Base-by-base conservation (phyloP, 2,888 invertebrate species). In the Ctena decussata region DNA sequence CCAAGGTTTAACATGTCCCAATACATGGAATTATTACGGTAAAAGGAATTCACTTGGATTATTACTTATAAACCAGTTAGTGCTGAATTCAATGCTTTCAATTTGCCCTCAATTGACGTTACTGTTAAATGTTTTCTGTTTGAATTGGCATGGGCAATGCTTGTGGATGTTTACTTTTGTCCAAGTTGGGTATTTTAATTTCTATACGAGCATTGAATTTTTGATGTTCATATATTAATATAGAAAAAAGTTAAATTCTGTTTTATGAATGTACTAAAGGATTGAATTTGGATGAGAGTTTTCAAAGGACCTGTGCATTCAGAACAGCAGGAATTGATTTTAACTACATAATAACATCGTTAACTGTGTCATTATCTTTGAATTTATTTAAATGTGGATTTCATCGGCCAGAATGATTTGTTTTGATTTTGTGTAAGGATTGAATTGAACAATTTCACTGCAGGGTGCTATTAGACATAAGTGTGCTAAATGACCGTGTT, bases 401-500 rank as follows among this genome's bases (percentile, higher is more conserved):
- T 65, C 35, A 35, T 18, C 18, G 65, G 65, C 32, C 65, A 35
- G 65, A 65, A 24, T 35, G 65, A 65, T 65, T 65, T 65, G 65
- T 65, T 65, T 65, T 65, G 65, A 65, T 65, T 65, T 65, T 35
- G 65, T 65, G 65, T 65, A 32, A 65, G 65, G 24, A 65, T 32
- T 35, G 35, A 65, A 65, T 65, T 35, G 65, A 65, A 65, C 65
- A 65, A 65, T 65, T 65, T 65, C 65, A 32, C 65, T 18, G 35
- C 35, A 12, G 65, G 21, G 1, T 18, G 65, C 35, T 65, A 65
- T 65, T 65, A 65, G 35, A 35, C 30, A 30, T 65, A 65, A 65
- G 65, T 35, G 65, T 35, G 65, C 65, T 65, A 65, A 65, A 65
- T 65, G 65, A 65, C 65, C 35, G 65, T 65, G 65, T 35, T 65